Base-by-base conservation (phyloP, 1,140 invertebrate species). In the Nixonia krombeini region DNA sequence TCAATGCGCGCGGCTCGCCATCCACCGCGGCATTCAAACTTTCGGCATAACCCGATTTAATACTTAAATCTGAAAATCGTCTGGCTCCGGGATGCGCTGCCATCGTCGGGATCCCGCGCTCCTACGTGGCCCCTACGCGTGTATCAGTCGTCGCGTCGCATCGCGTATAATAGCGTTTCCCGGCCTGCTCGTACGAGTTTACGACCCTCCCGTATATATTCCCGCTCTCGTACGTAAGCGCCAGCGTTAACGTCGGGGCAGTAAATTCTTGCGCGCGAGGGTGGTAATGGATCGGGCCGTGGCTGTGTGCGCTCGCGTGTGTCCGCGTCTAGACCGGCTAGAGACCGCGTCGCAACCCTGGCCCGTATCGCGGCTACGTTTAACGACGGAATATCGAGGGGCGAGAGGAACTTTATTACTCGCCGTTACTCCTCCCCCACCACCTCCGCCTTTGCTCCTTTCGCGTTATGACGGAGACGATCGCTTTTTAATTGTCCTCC, bases 341-440 rank as follows among this genome's bases (percentile, higher is more conserved):
- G 79, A 84, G 81, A 84, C 82, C 76, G 81, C 80, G 75, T 83
- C 77, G 72, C 73, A 78, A 73, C 70, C 72, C 72, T 77, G 73
- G 77, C 72, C 75, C 72, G 65, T 76, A 76, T 81, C 70, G 66
- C 63, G 44, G 42, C 50, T 50, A 56, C 61, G 53, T 77, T 82
- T 81, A 81, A 82, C 72, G 74, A 75, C 68, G 63, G 68, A 78
- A 66, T 74, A 79, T 82, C 70, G 70, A 75, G 75, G 64, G 63
- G 68, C 41, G 59, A 46, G 57, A 61, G 47, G 45, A 37, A 59
- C 26, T 56, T 64, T 64, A 64, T 64, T 51, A 45, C 47, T 31
- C 23, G 13, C 42, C 59, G 58, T 56, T 75, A 74, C 77, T 78
- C 72, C 76, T 64, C 61, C 70, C 69, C 42, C 52, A 31, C 50